These are phyloP conservation scores for Xenotilapia caudafasciata DNA, from an alignment of 2,113 vertebrate species.

Conservation along the genomic window DNA sequence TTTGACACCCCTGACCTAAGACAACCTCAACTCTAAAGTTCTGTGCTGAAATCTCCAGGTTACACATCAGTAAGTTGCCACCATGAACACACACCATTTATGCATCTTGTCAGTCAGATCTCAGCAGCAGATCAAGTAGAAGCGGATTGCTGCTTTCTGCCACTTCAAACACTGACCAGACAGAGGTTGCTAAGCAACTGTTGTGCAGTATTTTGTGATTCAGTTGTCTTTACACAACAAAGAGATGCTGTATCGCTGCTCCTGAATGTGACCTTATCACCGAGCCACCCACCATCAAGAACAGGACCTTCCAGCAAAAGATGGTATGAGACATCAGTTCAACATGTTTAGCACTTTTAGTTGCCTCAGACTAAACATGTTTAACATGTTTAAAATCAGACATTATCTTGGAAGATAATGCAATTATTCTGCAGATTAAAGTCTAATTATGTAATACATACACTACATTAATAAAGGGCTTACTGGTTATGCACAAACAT, in stretches of 20 bases:
- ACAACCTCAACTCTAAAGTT: neutral
- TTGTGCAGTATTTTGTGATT: neutral
- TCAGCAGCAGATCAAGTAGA: neutral
- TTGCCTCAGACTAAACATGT: neutral
- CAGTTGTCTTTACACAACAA: neutral
- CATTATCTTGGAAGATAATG: neutral
- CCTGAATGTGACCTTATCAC: neutral
- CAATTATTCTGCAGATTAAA: neutral
- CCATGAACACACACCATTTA: neutral
- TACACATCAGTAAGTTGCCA: neutral
- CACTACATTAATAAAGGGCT: neutral
- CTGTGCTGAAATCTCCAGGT: neutral
- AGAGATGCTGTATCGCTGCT: neutral
- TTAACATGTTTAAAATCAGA: neutral
- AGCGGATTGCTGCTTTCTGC: neutral
- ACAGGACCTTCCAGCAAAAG: neutral
- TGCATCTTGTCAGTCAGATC: neutral
- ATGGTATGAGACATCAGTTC: neutral
- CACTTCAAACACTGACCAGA: neutral
- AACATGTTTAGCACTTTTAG: neutral
- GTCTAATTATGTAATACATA: neutral
- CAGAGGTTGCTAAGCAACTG: slow-evolving; percentile 29
- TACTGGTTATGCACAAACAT: neutral
- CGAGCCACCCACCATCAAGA: neutral
- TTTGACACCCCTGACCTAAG: accelerated